Evolutionary conservation across 1,140 invertebrate species (phyloP), one percentile per base, ranked within the genome.

Genomic region (Adoxophyes honmai): DNA sequence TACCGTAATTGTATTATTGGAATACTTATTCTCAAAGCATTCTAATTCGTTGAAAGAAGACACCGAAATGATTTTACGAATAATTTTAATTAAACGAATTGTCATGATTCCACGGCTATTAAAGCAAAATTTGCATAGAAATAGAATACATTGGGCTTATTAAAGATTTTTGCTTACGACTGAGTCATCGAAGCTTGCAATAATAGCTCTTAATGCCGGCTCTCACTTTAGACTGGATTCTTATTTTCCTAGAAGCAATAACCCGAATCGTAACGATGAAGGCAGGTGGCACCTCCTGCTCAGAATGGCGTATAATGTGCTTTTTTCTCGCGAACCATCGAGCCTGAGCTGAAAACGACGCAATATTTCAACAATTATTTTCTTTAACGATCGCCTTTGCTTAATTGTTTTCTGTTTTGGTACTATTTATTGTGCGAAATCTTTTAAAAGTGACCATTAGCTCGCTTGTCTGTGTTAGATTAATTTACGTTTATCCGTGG

Each of bases 301-400:
- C 68, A 57, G 68, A 68, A 64, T 68, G 64, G 55, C 74, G 75
- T 70, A 72, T 80, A 84, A 84, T 81, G 76, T 73, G 59, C 68
- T 69, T 81, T 81, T 80, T 81, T 81, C 65, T 64, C 70, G 68
- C 58, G 57, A 65, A 66, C 64, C 72, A 70, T 70, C 67, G 60
- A 65, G 54, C 53, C 51, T 35, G 54, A 52, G 64, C 64, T 60
- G 60, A 64, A 66, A 55, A 52, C 60, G 37, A 55, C 35, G 58
- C 59, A 59, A 75, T 68, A 69, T 64, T 75, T 68, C 60, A 69
- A 58, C 63, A 64, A 69, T 68, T 75, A 64, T 67, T 67, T 64
- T 59, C 63, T 52, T 69, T 68, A 64, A 65, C 57, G 57, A 42
- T 39, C 37, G 51, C 53, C 52, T 59, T 66, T 63, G 28, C 57